Evolutionary conservation across 2,113 vertebrate species (phyloP).

Genomic region (Chelonoidis abingdonii): DNA sequence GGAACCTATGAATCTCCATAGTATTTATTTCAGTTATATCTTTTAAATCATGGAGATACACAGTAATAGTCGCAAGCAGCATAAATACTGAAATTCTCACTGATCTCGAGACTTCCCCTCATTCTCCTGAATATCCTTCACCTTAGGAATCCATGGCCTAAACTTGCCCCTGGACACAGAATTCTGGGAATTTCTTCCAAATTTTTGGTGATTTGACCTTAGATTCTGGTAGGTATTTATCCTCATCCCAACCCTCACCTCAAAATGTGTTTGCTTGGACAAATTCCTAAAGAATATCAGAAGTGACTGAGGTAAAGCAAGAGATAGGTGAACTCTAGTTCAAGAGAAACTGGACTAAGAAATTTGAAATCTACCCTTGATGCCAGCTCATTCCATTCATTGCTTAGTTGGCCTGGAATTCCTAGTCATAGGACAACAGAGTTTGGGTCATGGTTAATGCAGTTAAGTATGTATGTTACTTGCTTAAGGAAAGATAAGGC

Average conservation of each 20-base stretch:
- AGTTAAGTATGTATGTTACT: background rate
- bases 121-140: background rate
- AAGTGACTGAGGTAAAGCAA: background rate
- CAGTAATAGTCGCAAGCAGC: background rate
- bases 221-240: background rate
- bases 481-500: background rate
- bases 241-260: background rate
- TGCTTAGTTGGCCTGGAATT: background rate
- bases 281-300: background rate
- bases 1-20: background rate
- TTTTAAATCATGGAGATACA: background rate
- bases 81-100: background rate
- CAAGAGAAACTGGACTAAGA: background rate
- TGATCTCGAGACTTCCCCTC: background rate
- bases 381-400: background rate
- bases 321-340: background rate
- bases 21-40: conserved; percentile 14
- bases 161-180: background rate
- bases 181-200: background rate
- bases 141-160: background rate
- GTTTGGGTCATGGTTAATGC: background rate
- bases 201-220: background rate
- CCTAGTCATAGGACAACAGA: background rate
- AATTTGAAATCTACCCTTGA: background rate
- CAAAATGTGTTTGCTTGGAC: background rate